Evolutionary conservation across 2,797 vertebrate species (phyloP), one percentile per base, ranked within the genome.

Genomic region (Percopsis omiscomaycus): DNA sequence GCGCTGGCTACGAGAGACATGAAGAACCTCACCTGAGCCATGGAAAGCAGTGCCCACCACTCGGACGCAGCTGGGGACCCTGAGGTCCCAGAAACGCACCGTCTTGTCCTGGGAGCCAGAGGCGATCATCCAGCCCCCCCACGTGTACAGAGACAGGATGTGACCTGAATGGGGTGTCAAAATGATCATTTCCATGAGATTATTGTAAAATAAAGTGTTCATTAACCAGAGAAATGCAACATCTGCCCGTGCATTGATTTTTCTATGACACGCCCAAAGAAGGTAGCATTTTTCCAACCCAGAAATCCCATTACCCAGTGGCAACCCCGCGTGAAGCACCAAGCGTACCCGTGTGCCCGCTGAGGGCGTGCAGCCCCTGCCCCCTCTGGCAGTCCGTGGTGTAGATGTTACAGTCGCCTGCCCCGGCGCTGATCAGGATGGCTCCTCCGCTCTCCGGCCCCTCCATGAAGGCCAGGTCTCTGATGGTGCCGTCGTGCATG

Each of bases 81-180:
- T 91, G 74, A 99, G 88, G 88, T 99, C 98, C 97, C 98, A 99
- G 86, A 99, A 99, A 57, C 97, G 93, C 69, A 99, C 95, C 0
- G 96, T 99, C 84, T 98, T 98, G 88, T 99, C 98, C 83, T 99
- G 98, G 29, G 98, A 99, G 66, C 98, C 97, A 0, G 98, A 98
- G 1, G 96, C 97, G 56, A 99, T 98, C 96, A 99, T 98, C 96
- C 98, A 99, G 59, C 97, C 95, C 3, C 95, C 94, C 97, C 97
- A 99, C 0, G 98, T 97, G 64, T 96, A 99, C 82, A 99, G 94
- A 87, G 98, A 96, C 88, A 99, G 91, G 81, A 99, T 98, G 84
- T 99, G 98, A 67, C 98, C 98, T 99, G 68, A 22, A 50, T 12
- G 71, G n/a, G 10, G 15, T 6, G 1, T 45, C 3, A 22, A 5